Conservation (phyloP, 2,888 invertebrate genomes). For the Trilocha varians region DNA sequence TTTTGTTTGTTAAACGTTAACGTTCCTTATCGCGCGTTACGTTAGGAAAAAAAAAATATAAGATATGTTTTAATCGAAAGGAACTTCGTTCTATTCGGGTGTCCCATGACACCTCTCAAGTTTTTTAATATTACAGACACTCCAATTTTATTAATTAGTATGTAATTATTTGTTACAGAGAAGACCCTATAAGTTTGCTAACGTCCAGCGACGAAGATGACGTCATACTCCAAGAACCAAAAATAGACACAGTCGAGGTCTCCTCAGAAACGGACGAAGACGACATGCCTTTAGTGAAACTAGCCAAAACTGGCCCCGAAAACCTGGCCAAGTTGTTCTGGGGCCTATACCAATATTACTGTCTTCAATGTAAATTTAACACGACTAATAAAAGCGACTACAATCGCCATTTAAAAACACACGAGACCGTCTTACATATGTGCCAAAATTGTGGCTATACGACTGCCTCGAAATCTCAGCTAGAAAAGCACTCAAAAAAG, state of each 20-base stretch:
- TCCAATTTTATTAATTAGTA: background rate
- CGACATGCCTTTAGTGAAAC: conserved; percentile 40
- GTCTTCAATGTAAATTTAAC: conserved; percentile 31
- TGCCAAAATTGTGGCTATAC: conserved; percentile 43
- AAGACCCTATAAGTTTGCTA: conserved; percentile 47
- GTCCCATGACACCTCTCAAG: no score
- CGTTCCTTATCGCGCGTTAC: no score
- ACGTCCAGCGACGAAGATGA: conserved; percentile 62
- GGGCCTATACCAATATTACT: conserved; percentile 32
- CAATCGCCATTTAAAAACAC: conserved; percentile 18
- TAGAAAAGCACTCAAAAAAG: conserved; percentile 33
- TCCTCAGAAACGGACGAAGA: conserved; percentile 54
- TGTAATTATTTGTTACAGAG: conserved; percentile 24
- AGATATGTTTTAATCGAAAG: no score
- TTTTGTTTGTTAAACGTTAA: no score
- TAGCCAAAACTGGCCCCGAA: conserved; percentile 21
- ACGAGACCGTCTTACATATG: conserved; percentile 25
- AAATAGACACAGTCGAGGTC: conserved; percentile 53
- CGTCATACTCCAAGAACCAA: conserved; percentile 52
- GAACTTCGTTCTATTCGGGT: no score
- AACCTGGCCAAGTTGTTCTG: conserved; percentile 16
- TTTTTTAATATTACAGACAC: no score
- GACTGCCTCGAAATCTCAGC: conserved; percentile 32
- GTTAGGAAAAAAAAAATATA: no score
- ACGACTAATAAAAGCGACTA: conserved; percentile 17